Conservation (phyloP, 2,888 invertebrate species). For the Apomyelois bistriatella region DNA sequence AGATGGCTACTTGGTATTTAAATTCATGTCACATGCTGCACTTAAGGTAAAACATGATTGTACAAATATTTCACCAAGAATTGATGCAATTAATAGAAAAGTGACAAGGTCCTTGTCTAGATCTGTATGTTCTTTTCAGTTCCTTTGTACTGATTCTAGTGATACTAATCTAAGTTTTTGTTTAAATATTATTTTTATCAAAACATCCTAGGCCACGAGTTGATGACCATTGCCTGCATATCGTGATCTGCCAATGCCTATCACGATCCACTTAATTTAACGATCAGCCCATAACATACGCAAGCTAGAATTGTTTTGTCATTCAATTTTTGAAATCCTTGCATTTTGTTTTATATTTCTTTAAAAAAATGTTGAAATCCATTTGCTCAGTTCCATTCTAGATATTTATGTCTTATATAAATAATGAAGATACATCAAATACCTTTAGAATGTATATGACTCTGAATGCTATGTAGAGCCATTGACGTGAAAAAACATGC, state of each 20-base stretch:
- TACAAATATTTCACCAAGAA: not conserved
- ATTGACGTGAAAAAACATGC: too few species aligned
- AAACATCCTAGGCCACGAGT: too few species aligned
- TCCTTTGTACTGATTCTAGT: constrained; percentile 69
- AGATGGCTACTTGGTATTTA: not conserved
- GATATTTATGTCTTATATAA: not conserved
- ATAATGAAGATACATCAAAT: too few species aligned
- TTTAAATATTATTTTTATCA: constrained; percentile 8
- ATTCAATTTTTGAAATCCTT: too few species aligned
- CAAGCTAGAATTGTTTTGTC: too few species aligned
- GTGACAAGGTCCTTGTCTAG: constrained; percentile 23
- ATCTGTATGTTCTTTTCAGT: constrained; percentile 56
- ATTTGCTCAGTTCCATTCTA: not conserved
- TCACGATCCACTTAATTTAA: too few species aligned
- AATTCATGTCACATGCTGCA: not conserved
- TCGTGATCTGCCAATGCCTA: not conserved
- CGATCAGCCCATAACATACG: too few species aligned
- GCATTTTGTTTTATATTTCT: not conserved
- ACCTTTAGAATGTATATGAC: too few species aligned
- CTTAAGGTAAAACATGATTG: not conserved
- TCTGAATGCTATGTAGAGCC: too few species aligned
- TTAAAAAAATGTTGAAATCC: too few species aligned
- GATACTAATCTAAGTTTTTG: constrained; percentile 66
- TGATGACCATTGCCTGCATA: too few species aligned
- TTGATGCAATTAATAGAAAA: not conserved